A percentile compares a stretch with the other conserved stretches of the same genome.
Conservation (phyloP, 2,888 invertebrate genomes). For the Scaptomyza parva region DNA sequence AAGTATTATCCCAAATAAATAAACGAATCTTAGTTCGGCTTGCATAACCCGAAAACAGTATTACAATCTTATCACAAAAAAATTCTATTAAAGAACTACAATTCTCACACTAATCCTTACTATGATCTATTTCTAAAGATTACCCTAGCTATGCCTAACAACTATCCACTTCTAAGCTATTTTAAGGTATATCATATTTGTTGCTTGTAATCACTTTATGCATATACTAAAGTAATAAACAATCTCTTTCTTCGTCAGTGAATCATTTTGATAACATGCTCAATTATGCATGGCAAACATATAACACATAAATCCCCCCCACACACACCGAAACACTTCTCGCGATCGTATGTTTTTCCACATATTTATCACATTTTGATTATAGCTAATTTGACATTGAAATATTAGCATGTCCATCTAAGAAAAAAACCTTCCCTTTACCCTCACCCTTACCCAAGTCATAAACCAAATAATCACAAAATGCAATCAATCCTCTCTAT, state of each 20-base stretch:
- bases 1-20: not conserved
- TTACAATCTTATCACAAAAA: too few relatives aligned
- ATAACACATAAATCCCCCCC: constrained; percentile 41
- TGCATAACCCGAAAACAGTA: not conserved
- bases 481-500: constrained; percentile 74
- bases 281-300: constrained; percentile 50
- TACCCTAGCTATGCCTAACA: not conserved
- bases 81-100: not conserved
- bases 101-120: not conserved
- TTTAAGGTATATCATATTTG: constrained; percentile 11
- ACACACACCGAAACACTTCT: constrained; percentile 13
- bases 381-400: constrained; percentile 78
- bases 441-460: constrained; percentile 3
- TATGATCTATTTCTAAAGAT: not conserved
- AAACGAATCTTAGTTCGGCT: not conserved
- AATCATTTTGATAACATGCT: constrained; percentile 43
- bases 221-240: constrained; percentile 1
- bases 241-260: not conserved
- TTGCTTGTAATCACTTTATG: constrained; percentile 29
- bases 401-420: constrained; percentile 59
- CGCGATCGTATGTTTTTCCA: constrained; percentile 52
- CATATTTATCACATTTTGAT: constrained; percentile 73
- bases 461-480: constrained; percentile 63
- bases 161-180: not conserved
- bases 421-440: constrained; percentile 2